Conservation (phyloP, 2,888 invertebrate genomes). For the Neoaliturus tenellus region DNA sequence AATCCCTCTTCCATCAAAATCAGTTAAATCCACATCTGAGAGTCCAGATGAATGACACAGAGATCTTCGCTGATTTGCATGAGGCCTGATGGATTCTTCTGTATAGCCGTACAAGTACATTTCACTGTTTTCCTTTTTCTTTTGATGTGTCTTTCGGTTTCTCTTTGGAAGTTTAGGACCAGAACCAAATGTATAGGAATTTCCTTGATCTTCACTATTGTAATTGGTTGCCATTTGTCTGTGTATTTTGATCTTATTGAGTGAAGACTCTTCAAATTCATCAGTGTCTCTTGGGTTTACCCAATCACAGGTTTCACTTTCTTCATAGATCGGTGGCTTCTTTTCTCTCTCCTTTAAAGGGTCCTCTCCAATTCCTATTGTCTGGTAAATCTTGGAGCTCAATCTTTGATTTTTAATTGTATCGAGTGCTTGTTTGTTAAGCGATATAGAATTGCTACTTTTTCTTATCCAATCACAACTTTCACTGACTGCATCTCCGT, state of each 20-base stretch:
- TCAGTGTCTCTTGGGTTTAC: not conserved
- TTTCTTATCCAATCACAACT: conserved; percentile 13
- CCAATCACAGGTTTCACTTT: conserved; percentile 1
- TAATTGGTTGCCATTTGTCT: not conserved
- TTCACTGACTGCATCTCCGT: not conserved
- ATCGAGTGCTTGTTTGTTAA: not conserved
- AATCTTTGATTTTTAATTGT: not conserved
- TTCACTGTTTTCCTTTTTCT: conserved; percentile 1
- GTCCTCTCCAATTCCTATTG: not conserved
- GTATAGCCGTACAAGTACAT: conserved; percentile 1
- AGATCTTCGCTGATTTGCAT: not conserved
- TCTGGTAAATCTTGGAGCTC: not conserved
- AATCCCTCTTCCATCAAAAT: not conserved
- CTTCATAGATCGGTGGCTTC: not conserved
- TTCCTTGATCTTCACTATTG: not conserved
- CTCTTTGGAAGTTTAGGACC: not conserved
- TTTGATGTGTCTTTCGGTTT: not conserved
- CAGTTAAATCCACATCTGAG: not conserved
- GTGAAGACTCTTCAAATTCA: not conserved
- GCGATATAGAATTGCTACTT: not conserved
- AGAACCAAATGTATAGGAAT: not conserved
- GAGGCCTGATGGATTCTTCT: not conserved
- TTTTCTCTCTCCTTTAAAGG: not conserved
- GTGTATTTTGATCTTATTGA: not conserved
- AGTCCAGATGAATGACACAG: not conserved